Evolutionary conservation across 2,797 vertebrate genomes (phyloP), one percentile per base, ranked within the genome.

Genomic region (Uromys caudimaculatus): DNA sequence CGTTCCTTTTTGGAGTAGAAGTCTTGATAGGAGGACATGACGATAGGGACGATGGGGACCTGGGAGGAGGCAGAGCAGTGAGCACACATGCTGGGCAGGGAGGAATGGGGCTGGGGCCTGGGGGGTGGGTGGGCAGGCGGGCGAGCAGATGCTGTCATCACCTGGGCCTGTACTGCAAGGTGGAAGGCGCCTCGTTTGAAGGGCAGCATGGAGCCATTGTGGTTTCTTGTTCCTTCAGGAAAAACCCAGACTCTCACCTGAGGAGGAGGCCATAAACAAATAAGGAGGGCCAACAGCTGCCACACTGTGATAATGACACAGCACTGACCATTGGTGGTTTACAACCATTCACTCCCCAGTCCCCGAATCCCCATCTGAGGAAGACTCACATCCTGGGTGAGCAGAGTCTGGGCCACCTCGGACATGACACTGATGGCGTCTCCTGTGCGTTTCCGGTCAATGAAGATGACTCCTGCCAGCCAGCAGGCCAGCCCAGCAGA

Each of bases 131-230:
- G 44, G 44, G 44, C 44, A n/a, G n/a, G 35, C 38, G 27, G 64
- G 35, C 2, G 6, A 4, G 67, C 67, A 2, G 32, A 23, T 50
- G 62, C 4, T 7, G 69, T 62, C 24, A 96, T 98, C 89, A 99
- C 99, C 98, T 99, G 98, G 92, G 98, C 98, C 97, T 98, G 98
- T 38, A 99, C 98, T 8, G 99, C 99, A 58, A 99, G 98, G 76
- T 99, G 99, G 97, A 99, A 99, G 86, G 99, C 99, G 1, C 99
- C 99, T 0, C 99, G 98, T 95, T 99, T 99, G 97, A 99, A 99
- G 79, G 99, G 99, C 97, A 99, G 98, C 98, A 99, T 98, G 94
- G 98, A 98, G 17, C 97, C 98, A 0, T 96, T 97, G 62, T 98
- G 98, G 92, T 99, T 99, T 97, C 99, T 98, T 19, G 99, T 99